Conservation (phyloP, 2,888 invertebrate genomes). For the Harmothoe impar region DNA sequence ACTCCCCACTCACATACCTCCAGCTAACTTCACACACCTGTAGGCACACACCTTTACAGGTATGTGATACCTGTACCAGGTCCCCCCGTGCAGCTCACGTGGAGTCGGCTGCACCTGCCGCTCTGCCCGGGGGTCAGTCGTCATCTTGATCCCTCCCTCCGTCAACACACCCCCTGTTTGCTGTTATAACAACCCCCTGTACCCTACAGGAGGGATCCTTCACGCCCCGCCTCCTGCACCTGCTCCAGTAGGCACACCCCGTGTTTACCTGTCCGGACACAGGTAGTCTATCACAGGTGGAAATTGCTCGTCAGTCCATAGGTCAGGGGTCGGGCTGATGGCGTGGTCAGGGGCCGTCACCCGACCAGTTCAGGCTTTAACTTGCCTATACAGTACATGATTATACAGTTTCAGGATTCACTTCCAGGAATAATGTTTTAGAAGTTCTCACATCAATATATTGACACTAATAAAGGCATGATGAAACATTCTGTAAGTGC, state of each 20-base stretch:
- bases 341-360: not conserved
- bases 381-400: too few species aligned
- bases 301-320: slow-evolving; percentile 42
- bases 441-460: too few species aligned
- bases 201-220: not conserved
- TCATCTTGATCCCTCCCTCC: not conserved
- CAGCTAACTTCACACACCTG: too few species aligned
- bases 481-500: too few species aligned
- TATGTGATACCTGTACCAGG: not conserved
- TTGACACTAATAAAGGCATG: too few species aligned
- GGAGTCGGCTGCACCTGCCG: not conserved
- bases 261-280: not conserved
- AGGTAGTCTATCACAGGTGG: slow-evolving; percentile 9
- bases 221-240: not conserved
- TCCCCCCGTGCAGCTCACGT: not conserved
- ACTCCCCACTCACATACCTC: too few species aligned
- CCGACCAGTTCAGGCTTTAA: slow-evolving; percentile 27
- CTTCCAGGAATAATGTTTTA: too few species aligned
- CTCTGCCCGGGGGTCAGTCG: not conserved
- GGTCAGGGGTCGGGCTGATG: not conserved
- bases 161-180: slow-evolving; percentile 12
- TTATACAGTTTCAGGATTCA: too few species aligned
- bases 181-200: not conserved
- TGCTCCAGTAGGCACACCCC: not conserved
- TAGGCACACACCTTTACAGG: not conserved